phyloP scores from a whole-genome alignment of 2,113 vertebrate genomes.

The Panthera leo region DNA sequence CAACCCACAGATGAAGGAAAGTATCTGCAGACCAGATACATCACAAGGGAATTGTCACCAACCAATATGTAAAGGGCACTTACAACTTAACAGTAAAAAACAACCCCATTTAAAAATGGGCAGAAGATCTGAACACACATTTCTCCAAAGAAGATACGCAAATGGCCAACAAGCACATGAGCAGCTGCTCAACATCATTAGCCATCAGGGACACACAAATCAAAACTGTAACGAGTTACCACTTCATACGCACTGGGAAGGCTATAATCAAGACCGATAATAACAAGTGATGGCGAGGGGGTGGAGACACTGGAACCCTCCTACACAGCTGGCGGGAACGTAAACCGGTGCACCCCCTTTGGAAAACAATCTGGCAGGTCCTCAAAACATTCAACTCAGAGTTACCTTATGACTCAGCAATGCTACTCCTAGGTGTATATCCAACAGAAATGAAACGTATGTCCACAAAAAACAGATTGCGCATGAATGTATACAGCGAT shows the following conservation, averaged over 20 bases:
- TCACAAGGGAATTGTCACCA: not conserved
- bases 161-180: not conserved
- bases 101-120: not conserved
- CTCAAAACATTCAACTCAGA: not conserved
- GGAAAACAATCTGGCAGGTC: not conserved
- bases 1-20: not conserved
- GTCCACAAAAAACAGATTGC: not conserved
- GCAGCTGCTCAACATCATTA: not conserved
- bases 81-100: not conserved
- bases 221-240: not conserved
- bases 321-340: not conserved
- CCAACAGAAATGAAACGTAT: not conserved
- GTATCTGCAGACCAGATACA: not conserved
- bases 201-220: not conserved
- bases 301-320: not conserved
- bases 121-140: not conserved
- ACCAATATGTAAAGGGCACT: not conserved
- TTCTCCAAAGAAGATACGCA: not conserved
- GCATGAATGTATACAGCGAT: not conserved
- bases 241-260: not conserved
- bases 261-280: not conserved
- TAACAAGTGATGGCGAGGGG: not conserved
- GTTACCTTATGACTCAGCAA: not conserved
- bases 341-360: not conserved
- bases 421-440: not conserved